Evolutionary conservation across 2,113 vertebrate genomes (phyloP), one percentile per base, ranked within the genome.

Genomic region (Illadopsis cleaveri): DNA sequence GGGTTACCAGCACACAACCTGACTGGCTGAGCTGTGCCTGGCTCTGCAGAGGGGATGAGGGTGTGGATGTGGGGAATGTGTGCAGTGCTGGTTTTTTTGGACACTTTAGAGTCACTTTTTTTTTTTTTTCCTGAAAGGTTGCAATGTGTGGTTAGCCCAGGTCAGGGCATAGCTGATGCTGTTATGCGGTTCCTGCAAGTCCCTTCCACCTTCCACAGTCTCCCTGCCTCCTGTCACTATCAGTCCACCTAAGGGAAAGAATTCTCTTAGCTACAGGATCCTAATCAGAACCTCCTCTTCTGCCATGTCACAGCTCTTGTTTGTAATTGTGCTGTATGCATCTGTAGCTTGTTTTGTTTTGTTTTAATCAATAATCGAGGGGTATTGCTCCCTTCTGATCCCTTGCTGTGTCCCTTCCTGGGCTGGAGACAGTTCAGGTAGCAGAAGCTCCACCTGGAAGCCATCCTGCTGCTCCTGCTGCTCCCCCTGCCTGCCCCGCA

Each of bases 391-490:
- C 76, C 16, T 15, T 16, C 61, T 20, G 30, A 47, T 88, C 64
- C 62, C 80, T 89, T 85, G 12, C 25, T 56, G 30, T 14, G 40
- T 84, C 64, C 93, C 69, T 78, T 85, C 88, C 72, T 75, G 44
- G 40, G 28, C 25, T 3, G 10, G 38, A 47, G 35, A 33, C 20
- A 65, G 54, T 14, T 65, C 10, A 5, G 21, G 62, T 23, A 88
- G 42, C 78, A 91, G 61, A 30, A 93, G 62, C 79, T 87, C 56
- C 87, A 93, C 86, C 84, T 96, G 93, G 96, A 95, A 96, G 31
- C 62, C 93, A 93, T 96, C 88, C 85, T 66, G 62, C 30, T 0
- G 20, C 71, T 0, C 18, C 71, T 76, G 57, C 75, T 76, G 73
- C 51, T 93, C 50, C 66, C 50, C 54, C 78, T 80, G 37, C 35